Evolutionary conservation across 1,140 invertebrate genomes (phyloP).

Genomic region (Cyclina sinensis): DNA sequence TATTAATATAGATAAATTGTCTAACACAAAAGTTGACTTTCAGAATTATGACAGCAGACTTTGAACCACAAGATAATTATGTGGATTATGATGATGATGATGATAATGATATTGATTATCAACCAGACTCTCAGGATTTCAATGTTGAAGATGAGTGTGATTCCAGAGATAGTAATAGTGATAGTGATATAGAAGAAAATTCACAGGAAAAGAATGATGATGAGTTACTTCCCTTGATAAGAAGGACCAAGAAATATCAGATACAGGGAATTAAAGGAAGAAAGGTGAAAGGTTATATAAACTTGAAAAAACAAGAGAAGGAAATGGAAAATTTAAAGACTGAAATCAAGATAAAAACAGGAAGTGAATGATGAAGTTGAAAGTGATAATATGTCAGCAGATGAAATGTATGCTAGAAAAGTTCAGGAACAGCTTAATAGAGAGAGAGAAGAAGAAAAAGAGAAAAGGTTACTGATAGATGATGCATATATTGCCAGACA

Average conservation of each 20-base stretch:
- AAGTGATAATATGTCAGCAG: not conserved
- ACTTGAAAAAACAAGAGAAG: not conserved
- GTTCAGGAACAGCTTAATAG: slow-evolving; percentile 19
- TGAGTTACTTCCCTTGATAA: slow-evolving; percentile 5
- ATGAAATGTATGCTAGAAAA: slow-evolving; percentile 10
- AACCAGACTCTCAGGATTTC: slow-evolving; percentile 16
- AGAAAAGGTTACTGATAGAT: not conserved
- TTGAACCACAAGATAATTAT: not conserved
- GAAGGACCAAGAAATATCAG: slow-evolving; percentile 21
- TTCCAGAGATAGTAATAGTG: not conserved
- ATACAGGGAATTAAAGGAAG: slow-evolving; percentile 3
- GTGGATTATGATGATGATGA: slow-evolving; percentile 1
- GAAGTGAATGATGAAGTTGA: not conserved
- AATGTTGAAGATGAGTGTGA: not conserved
- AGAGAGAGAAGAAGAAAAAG: not conserved
- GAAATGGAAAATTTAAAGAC: not conserved
- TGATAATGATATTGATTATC: slow-evolving; percentile 15
- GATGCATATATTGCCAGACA: slow-evolving; percentile 43
- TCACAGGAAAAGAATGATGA: slow-evolving; percentile 5
- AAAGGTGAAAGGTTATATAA: not conserved
- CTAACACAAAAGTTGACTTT: not conserved
- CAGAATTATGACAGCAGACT: not conserved
- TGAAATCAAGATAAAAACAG: not conserved
- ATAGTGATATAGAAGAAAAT: slow-evolving; percentile 19
- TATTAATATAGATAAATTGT: not conserved